Evolutionary conservation across 2,113 vertebrate species (phyloP).

Genomic region (Myotis brandtii): DNA sequence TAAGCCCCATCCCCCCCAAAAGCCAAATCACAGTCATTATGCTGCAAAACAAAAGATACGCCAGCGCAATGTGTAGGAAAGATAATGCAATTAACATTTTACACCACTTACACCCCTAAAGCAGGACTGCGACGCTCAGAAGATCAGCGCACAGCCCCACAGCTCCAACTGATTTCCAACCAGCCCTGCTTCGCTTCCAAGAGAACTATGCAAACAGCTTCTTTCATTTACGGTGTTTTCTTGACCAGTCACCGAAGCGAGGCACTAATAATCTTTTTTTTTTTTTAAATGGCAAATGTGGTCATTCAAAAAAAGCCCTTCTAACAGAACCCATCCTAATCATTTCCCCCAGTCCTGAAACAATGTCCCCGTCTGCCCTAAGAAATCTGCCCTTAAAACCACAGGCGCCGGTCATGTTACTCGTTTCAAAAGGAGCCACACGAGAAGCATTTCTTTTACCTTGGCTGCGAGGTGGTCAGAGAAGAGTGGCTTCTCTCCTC

Average conservation of each 20-base stretch:
- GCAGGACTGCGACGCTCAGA: background rate
- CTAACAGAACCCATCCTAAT: background rate
- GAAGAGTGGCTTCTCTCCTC: conserved; percentile 4
- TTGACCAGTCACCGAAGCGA: conserved; percentile 3
- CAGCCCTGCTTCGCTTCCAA: conserved; percentile 17
- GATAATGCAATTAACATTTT: background rate
- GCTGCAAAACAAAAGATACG: conserved; percentile 2
- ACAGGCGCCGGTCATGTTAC: background rate
- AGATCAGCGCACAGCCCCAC: background rate
- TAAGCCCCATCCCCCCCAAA: background rate
- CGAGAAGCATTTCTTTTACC: conserved; percentile 58
- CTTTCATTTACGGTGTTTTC: background rate
- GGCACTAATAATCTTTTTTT: background rate
- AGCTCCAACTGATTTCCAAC: background rate
- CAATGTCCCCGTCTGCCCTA: background rate
- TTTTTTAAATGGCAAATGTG: background rate
- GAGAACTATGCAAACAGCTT: conserved; percentile 29
- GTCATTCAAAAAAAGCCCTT: conserved; percentile 16
- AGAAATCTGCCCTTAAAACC: background rate
- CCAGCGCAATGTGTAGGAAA: background rate
- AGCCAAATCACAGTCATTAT: conserved; percentile 53
- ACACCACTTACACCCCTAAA: conserved; percentile 6
- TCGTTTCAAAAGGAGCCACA: background rate
- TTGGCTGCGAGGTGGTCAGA: conserved; percentile 42
- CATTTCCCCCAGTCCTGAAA: background rate